These are phyloP conservation scores for Centruroides sculpturatus DNA, from an alignment of 1,140 invertebrate genomes.

Conservation along the genomic window DNA sequence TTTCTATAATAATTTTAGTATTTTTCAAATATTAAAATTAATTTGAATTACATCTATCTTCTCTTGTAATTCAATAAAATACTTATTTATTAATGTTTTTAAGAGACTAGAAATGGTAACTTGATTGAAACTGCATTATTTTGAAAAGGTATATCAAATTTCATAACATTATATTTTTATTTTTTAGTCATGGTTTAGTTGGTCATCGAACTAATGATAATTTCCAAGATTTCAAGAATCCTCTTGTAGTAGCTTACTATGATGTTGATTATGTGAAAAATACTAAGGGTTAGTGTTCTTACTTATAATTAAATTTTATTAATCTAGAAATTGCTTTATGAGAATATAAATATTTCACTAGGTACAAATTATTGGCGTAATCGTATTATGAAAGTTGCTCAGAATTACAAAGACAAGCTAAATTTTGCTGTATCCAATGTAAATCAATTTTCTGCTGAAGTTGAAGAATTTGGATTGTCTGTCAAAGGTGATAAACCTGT, in stretches of 20 bases:
- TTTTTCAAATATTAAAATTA: no score
- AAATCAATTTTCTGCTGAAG: slow-evolving; percentile 81
- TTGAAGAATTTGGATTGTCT: slow-evolving; percentile 86
- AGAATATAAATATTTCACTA: slow-evolving; percentile 7
- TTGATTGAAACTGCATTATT: slow-evolving; percentile 18
- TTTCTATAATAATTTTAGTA: no score
- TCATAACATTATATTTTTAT: neutral
- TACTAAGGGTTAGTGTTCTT: slow-evolving; percentile 47
- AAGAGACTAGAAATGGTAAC: no score
- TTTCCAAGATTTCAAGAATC: slow-evolving; percentile 67
- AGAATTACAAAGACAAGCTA: slow-evolving; percentile 58
- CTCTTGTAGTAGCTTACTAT: slow-evolving; percentile 83
- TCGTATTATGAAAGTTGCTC: slow-evolving; percentile 84
- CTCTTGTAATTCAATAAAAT: no score
- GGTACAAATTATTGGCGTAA: slow-evolving; percentile 99
- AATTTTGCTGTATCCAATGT: slow-evolving; percentile 82
- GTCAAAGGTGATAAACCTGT: slow-evolving; percentile 79
- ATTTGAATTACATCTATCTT: no score
- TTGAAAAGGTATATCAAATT: neutral
- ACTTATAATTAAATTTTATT: neutral
- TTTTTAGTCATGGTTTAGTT: slow-evolving; percentile 72
- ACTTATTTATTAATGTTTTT: no score
- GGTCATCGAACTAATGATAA: slow-evolving; percentile 78
- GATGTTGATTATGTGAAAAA: slow-evolving; percentile 94
- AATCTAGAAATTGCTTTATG: neutral